Conservation (phyloP, 2,113 vertebrate genomes). For the Proterorhinus semilunaris region DNA sequence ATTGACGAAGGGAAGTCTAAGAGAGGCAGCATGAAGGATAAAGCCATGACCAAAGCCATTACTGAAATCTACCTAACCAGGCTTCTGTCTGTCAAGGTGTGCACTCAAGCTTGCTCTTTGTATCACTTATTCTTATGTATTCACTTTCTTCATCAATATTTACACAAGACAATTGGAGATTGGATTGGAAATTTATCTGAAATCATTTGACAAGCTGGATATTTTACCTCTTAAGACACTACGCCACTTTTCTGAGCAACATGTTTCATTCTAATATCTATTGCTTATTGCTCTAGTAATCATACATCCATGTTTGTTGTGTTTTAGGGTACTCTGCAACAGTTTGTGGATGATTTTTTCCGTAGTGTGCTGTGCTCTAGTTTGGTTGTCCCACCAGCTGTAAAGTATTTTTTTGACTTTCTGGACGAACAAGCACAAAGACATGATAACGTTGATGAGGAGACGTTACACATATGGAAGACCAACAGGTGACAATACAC, state of each 20-base stretch:
- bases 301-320: slow-evolving; percentile 13
- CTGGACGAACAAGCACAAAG: slow-evolving; percentile 93
- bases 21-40: slow-evolving; percentile 92
- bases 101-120: background rate
- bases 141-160: no score
- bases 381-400: slow-evolving; percentile 86
- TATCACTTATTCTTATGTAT: no score
- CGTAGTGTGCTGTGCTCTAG: slow-evolving; percentile 87
- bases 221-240: no score
- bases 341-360: slow-evolving; percentile 98
- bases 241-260: no score
- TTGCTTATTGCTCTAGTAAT: background rate
- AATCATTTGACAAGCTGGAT: no score
- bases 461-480: slow-evolving; percentile 98
- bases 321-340: slow-evolving; percentile 91
- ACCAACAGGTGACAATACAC: slow-evolving; percentile 86
- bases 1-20: slow-evolving; percentile 91
- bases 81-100: slow-evolving; percentile 93
- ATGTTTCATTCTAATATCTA: background rate
- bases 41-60: slow-evolving; percentile 95
- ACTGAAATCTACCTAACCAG: slow-evolving; percentile 98
- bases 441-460: slow-evolving; percentile 93
- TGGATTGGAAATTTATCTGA: no score
- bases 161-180: no score
- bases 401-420: slow-evolving; percentile 98